A percentile compares a stretch with the other conserved stretches of the same genome.
phyloP scores from a whole-genome alignment of 1,140 invertebrate species.

The Meteorus sp. region DNA sequence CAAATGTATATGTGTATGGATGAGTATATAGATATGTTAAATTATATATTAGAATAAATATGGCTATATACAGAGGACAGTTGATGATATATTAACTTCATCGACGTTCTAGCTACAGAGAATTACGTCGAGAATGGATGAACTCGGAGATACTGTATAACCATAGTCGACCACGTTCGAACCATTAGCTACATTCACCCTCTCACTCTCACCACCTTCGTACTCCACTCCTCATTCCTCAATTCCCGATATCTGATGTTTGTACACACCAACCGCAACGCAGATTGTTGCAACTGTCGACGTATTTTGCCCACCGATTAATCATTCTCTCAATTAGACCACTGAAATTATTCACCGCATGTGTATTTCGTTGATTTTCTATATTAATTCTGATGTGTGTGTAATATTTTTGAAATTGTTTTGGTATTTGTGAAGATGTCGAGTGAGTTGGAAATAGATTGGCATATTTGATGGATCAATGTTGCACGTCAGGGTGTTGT shows the following conservation, averaged over 20 bases:
- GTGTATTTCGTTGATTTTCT: background rate
- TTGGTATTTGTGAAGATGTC: no score
- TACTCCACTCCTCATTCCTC: background rate
- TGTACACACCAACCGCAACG: background rate
- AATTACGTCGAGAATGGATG: constrained; percentile 16
- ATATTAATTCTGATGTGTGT: no score
- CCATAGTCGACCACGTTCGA: constrained; percentile 1
- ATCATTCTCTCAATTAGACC: constrained; percentile 10
- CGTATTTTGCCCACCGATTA: constrained; percentile 2
- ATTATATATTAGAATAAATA: no score
- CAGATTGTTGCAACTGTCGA: background rate
- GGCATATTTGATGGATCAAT: no score
- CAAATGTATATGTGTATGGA: no score
- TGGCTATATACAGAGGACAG: constrained; percentile 30
- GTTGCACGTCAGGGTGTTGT: no score
- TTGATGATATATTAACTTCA: constrained; percentile 46
- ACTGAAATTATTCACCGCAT: background rate
- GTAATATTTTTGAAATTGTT: no score
- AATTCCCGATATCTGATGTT: constrained; percentile 10
- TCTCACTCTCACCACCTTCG: no score
- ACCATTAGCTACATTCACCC: background rate
- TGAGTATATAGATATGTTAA: no score
- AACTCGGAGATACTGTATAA: constrained; percentile 16
- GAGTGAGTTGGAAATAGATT: no score
- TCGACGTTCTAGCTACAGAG: no score